Base-by-base conservation (phyloP, 2,888 invertebrate species). In the Oligia fasciuncula region DNA sequence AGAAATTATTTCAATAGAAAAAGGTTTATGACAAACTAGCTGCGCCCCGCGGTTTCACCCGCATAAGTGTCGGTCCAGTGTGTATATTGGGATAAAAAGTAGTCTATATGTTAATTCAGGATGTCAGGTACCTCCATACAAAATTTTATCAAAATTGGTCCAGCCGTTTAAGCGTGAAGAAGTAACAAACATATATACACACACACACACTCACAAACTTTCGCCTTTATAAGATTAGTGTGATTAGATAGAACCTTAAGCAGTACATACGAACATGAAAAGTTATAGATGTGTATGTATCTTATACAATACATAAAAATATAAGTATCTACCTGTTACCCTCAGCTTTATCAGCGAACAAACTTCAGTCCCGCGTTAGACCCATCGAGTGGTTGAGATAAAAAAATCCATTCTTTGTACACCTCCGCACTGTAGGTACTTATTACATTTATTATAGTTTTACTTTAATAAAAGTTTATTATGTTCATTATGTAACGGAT, bases 1-100 rank as follows among this genome's bases (percentile, higher is more conserved):
- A n/a, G 13, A 17, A n/a, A 57, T 57, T 17, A n/a, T 51, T 76
- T 63, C 4, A 76, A 51, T 43, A 43, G 23, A 76, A 11, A 68
- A 51, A 19, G 8, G 11, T 51, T n/a, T n/a, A 35, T 76, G 23
- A 4, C 35, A 40, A 74, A 40, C 40, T 40, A 40, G 40, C 40
- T 40, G 40, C 40, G 40, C 5, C 40, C 40, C 5, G 40, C 40
- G 40, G 40, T 40, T 40, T 40, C 5, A 40, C 40, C 4, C 40
- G 5, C 40, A 5, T 40, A 40, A 40, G 5, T 40, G 40, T 40
- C 5, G 40, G 6, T 40, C 40, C 40, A 6, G 40, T 40, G 40
- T 4, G 40, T 6, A 40, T 40, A 40, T 40, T 0, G 40, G 40
- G 0, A 40, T 40, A 40, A 40, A 40, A 40, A 40, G 40, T 40